A percentile compares a stretch with the other conserved stretches of the same genome.
These are phyloP conservation scores for Eupithecia insigniata DNA, from an alignment of 2,888 invertebrate species.

Conservation along the genomic window DNA sequence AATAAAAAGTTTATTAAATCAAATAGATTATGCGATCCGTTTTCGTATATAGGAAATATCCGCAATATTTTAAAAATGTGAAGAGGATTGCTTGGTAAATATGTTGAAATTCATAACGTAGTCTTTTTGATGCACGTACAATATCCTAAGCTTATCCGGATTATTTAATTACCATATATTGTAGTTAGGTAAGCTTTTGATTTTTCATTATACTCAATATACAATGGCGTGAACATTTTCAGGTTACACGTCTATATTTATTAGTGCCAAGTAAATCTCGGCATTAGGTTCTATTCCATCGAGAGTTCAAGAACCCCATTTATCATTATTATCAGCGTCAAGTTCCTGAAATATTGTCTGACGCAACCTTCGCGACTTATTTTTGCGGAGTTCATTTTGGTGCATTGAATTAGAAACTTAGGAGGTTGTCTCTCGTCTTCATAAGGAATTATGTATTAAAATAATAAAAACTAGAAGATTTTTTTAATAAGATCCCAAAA, in stretches of 20 bases:
- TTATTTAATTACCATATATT: not conserved
- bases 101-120: not conserved
- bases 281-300: constrained; percentile 2
- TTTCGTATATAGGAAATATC: constrained; percentile 70
- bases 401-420: constrained; percentile 25
- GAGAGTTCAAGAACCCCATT: constrained; percentile 26
- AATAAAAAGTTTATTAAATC: constrained; percentile 53
- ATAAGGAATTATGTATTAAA: not conserved
- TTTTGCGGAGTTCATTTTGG: constrained; percentile 15
- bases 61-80: constrained; percentile 78
- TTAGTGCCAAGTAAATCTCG: not conserved
- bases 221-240: not conserved
- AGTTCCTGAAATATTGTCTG: constrained; percentile 22
- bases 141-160: not conserved
- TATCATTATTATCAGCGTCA: constrained; percentile 30
- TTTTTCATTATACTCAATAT: not conserved
- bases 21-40: constrained; percentile 72
- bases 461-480: too few species aligned
- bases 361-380: constrained; percentile 20
- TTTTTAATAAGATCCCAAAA: too few species aligned
- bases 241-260: not conserved
- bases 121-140: not conserved
- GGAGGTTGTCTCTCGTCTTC: constrained; percentile 6
- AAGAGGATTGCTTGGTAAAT: constrained; percentile 72
- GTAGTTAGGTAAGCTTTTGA: not conserved